phyloP scores from a whole-genome alignment of 1,140 invertebrate species.

The Anthonomus grandis region DNA sequence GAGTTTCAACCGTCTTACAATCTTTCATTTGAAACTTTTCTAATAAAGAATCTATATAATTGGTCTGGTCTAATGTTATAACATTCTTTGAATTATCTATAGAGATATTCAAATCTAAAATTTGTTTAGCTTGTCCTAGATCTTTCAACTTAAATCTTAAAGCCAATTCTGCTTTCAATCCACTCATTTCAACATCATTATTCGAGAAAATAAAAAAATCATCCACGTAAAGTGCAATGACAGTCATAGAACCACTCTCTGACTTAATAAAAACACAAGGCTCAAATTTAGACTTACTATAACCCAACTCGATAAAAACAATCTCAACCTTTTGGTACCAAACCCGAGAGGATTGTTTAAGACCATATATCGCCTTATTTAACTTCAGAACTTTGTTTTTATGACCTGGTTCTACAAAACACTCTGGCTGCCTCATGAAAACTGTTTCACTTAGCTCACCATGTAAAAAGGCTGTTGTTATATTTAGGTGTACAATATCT shows the following conservation, averaged over 20 bases:
- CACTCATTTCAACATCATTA: slow-evolving; percentile 13
- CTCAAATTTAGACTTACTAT: slow-evolving; percentile 40
- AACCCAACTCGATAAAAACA: slow-evolving; percentile 33
- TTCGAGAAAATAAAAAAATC: slow-evolving; percentile 25
- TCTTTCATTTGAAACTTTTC: slow-evolving; percentile 24
- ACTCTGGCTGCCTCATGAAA: no score
- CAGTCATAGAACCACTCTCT: slow-evolving; percentile 24
- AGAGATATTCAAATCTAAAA: slow-evolving; percentile 33
- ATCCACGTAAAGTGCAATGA: slow-evolving; percentile 30
- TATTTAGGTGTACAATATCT: slow-evolving; percentile 40
- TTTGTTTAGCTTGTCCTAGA: slow-evolving; percentile 34
- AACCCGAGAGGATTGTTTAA: slow-evolving; percentile 36
- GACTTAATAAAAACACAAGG: slow-evolving; percentile 41
- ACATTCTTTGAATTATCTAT: slow-evolving; percentile 10
- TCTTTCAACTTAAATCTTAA: slow-evolving; percentile 37
- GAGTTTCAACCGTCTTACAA: slow-evolving; percentile 28
- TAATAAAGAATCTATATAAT: slow-evolving; percentile 31
- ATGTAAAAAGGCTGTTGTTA: slow-evolving; percentile 47
- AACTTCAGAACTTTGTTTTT: slow-evolving; percentile 36
- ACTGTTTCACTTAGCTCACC: slow-evolving; percentile 41
- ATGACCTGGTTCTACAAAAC: no score
- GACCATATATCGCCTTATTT: slow-evolving; percentile 42
- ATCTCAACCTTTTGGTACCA: slow-evolving; percentile 38
- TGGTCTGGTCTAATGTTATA: slow-evolving; percentile 26
- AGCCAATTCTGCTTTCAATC: slow-evolving; percentile 25